Base-by-base conservation (phyloP, 2,113 vertebrate genomes). In the Bubo bubo region DNA sequence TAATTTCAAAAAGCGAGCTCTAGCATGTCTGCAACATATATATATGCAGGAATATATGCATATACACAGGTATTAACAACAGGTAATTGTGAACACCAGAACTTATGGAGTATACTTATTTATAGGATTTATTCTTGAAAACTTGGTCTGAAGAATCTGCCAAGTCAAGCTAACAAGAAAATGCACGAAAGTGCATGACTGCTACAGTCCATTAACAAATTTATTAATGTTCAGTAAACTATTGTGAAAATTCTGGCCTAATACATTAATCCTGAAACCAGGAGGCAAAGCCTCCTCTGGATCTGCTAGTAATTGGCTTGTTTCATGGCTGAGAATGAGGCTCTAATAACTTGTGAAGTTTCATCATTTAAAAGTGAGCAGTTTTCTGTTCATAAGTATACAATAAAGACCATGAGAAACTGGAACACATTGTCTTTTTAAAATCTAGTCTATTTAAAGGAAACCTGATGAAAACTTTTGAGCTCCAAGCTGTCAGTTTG, bases 381-480 rank as follows among this genome's bases (percentile, higher is more conserved):
- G 50, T 82, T 91, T 81, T 87, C 60, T 66, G 34, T 41, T 79
- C 45, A 1, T 50, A 82, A 95, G 62, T 14, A 64, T n/a, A 88
- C 50, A 79, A 91, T 59, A 75, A 89, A 88, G 86, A 8, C 18
- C 52, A 93, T 2, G 58, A 93, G 80, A 93, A 93, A 82, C 70
- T 43, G 66, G 77, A 90, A 79, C 58, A 73, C 43, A 19, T 21
- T 92, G 75, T 66, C 71, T 70, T 72, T 76, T 72, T 30, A 64
- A 91, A 88, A 96, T 91, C 89, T 70, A 79, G 63, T 55, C 62
- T 85, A 41, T 82, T 91, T 95, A 82, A 95, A 91, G 84, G 89
- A 73, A 95, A 90, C 8, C 49, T 50, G 91, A 93, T 87, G 77
- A 95, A 89, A 95, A 95, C 88, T 97, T 95, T 82, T 22, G 77